These are phyloP conservation scores for Epinotia bilunana DNA, from an alignment of 2,888 invertebrate species.

Conservation along the genomic window DNA sequence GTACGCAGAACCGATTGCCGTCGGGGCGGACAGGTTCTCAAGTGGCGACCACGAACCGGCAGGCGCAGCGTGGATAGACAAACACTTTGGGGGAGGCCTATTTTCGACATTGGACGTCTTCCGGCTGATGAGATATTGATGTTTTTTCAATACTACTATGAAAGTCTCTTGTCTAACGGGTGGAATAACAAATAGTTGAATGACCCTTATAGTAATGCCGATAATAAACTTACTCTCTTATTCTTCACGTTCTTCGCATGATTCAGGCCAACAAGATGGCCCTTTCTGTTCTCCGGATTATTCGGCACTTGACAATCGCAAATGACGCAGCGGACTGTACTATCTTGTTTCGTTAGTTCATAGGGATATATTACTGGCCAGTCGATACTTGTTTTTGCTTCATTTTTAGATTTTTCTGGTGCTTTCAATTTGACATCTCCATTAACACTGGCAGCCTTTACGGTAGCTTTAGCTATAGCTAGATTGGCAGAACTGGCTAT, in stretches of 20 bases:
- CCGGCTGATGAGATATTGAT: too few species aligned
- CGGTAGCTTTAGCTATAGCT: too few species aligned
- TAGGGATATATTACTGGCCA: constrained; percentile 24
- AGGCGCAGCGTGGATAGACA: too few species aligned
- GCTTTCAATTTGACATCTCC: not conserved
- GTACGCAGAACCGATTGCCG: too few species aligned
- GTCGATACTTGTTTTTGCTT: not conserved
- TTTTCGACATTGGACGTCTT: too few species aligned
- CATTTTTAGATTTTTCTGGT: not conserved
- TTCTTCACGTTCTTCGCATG: constrained; percentile 16
- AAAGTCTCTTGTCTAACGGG: too few species aligned
- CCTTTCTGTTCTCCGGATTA: constrained; percentile 19
- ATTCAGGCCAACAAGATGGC: not conserved
- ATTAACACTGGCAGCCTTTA: not conserved
- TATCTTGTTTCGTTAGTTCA: not conserved
- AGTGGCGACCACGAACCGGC: too few species aligned
- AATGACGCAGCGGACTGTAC: constrained; percentile 8
- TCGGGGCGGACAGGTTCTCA: too few species aligned
- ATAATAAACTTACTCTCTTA: constrained; percentile 21
- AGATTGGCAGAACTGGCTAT: not conserved
- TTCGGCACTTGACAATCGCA: constrained; percentile 18
- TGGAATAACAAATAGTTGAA: not conserved
- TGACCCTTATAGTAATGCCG: not conserved
- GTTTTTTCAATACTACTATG: too few species aligned
- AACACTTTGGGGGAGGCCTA: too few species aligned